Percentiles rank a stretch among this genome's conserved stretches.
Conservation (phyloP, 1,140 invertebrate species). For the Cotesia vestalis region DNA sequence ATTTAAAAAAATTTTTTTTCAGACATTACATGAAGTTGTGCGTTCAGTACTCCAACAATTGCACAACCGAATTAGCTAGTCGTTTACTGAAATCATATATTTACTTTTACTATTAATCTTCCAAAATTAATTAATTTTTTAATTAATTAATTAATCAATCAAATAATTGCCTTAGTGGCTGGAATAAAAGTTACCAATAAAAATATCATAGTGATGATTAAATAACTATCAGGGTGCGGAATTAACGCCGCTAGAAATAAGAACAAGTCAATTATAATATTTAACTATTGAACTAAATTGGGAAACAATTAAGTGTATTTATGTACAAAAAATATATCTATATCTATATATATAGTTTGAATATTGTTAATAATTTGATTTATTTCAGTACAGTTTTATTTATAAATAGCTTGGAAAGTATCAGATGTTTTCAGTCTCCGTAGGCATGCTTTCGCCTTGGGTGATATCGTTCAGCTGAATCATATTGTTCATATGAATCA, state of each 20-base stretch:
- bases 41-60: slow-evolving; percentile 79
- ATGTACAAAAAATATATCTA: no score
- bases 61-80: slow-evolving; percentile 69
- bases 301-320: no score
- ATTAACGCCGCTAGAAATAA: no score
- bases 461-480: slow-evolving; percentile 54
- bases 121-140: slow-evolving; percentile 2
- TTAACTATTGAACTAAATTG: no score
- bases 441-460: slow-evolving; percentile 55
- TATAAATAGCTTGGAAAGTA: background rate
- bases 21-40: slow-evolving; percentile 84
- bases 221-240: no score
- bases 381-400: background rate
- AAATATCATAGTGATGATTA: no score
- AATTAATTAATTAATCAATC: background rate
- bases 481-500: slow-evolving; percentile 51
- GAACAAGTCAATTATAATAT: no score
- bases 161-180: background rate
- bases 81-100: slow-evolving; percentile 26
- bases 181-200: no score
- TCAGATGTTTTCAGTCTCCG: slow-evolving; percentile 56
- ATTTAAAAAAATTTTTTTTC: slow-evolving; percentile 32
- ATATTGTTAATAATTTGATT: slow-evolving; percentile 2
- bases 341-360: no score
- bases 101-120: slow-evolving; percentile 6